These are phyloP conservation scores for Zaprionus lachaisei DNA, from an alignment of 1,140 invertebrate genomes.

Conservation along the genomic window DNA sequence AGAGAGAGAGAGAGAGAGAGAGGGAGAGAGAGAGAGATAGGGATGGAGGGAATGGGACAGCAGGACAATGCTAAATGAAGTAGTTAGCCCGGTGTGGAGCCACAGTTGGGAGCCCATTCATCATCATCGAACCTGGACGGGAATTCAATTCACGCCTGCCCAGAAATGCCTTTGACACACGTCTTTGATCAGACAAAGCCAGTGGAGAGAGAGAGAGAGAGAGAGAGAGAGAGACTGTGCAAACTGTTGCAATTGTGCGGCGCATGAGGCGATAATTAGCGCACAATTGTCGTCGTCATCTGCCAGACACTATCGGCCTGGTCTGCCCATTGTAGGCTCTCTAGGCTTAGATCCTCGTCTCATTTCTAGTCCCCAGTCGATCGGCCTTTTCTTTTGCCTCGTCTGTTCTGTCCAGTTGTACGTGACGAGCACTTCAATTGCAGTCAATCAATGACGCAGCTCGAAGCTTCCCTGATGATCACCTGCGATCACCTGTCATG, in stretches of 20 bases:
- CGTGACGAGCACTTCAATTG: constrained; percentile 56
- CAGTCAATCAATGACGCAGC: constrained; percentile 56
- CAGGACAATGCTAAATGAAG: not conserved
- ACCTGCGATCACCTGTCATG: constrained; percentile 36
- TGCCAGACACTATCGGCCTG: not conserved
- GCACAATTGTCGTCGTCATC: constrained; percentile 56
- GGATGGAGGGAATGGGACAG: too few species aligned
- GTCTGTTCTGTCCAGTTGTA: constrained; percentile 31
- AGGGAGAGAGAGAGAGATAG: not conserved
- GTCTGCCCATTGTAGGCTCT: constrained; percentile 5
- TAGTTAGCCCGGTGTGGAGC: constrained; percentile 13
- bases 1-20: not conserved
- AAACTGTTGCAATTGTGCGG: constrained; percentile 6
- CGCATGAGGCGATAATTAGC: constrained; percentile 54
- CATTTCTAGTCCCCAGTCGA: not conserved
- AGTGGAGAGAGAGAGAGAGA: not conserved
- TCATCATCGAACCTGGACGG: constrained; percentile 27
- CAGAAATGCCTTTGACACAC: constrained; percentile 53
- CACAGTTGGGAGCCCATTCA: constrained; percentile 30
- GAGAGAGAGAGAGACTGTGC: not conserved
- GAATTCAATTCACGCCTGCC: constrained; percentile 58
- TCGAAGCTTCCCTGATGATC: constrained; percentile 35
- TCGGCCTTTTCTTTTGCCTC: constrained; percentile 13
- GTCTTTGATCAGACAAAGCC: constrained; percentile 8
- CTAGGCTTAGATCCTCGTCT: constrained; percentile 17